Conservation (phyloP, 2,888 invertebrate species). For the Drosophila conformis region DNA sequence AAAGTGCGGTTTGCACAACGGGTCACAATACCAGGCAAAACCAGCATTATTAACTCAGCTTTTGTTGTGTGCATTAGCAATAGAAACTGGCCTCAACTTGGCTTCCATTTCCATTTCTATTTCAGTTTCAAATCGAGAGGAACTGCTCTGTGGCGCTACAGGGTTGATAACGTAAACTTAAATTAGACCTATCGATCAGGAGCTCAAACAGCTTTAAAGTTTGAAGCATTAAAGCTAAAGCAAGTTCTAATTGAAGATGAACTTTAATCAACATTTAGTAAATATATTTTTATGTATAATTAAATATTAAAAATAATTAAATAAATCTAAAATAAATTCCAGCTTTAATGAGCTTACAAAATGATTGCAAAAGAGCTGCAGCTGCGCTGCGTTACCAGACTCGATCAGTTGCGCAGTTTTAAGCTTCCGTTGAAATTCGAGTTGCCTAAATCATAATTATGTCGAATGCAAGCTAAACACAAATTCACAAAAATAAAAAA, state of each 20-base stretch:
- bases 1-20: conserved; percentile 37
- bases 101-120: conserved; percentile 52
- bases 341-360: neutral
- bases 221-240: neutral
- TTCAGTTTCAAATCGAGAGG: conserved; percentile 47
- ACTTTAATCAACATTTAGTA: accelerated
- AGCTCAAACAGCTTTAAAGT: neutral
- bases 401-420: conserved; percentile 1
- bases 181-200: neutral
- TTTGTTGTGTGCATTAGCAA: conserved; percentile 37
- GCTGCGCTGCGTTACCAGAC: neutral
- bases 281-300: neutral
- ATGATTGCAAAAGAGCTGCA: neutral
- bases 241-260: neutral
- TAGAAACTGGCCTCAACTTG: conserved; percentile 51
- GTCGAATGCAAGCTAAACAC: conserved; percentile 49
- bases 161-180: conserved; percentile 24
- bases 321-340: neutral
- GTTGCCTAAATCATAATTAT: conserved; percentile 18
- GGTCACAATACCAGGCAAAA: conserved; percentile 43
- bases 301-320: neutral
- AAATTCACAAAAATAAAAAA: conserved; percentile 30
- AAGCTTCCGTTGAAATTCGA: conserved; percentile 26
- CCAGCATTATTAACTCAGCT: conserved; percentile 48
- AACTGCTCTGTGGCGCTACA: conserved; percentile 39